phyloP scores from a whole-genome alignment of 2,888 invertebrate species.

The Trissonchulus sp. region DNA sequence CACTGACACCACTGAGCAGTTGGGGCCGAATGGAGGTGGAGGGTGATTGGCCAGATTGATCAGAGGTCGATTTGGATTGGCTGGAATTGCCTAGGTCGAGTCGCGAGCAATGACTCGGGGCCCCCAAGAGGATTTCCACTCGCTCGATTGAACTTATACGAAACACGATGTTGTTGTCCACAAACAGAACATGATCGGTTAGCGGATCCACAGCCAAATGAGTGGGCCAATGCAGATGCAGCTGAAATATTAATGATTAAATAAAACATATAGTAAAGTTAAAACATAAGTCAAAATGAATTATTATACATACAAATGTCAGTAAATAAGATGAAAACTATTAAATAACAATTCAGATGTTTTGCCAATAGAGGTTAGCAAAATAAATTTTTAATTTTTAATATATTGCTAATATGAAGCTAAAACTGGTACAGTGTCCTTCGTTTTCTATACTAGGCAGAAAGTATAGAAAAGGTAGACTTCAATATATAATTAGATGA shows the following conservation, averaged over 20 bases:
- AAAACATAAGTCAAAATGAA: no score
- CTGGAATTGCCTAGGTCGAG: constrained; percentile 60
- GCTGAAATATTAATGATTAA: constrained; percentile 3
- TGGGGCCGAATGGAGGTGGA: constrained; percentile 68
- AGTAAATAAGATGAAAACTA: no score
- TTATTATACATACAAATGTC: no score
- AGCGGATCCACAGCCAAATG: constrained; percentile 85
- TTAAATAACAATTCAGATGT: no score
- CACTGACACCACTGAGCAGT: constrained; percentile 76
- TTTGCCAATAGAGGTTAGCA: no score
- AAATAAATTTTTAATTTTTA: no score
- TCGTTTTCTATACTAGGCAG: no score
- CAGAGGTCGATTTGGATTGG: not conserved
- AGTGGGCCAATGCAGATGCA: constrained; percentile 83
- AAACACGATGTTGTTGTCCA: constrained; percentile 66
- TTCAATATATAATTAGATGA: no score
- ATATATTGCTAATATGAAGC: no score
- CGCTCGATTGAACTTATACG: not conserved
- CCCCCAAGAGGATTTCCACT: constrained; percentile 64
- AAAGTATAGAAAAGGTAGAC: no score
- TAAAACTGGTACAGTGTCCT: no score
- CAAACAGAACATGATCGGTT: constrained; percentile 87
- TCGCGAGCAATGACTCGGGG: constrained; percentile 79
- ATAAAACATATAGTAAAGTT: not conserved
- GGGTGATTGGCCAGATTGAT: no score